phyloP scores from a whole-genome alignment of 92 coral and sea anemone species.

The Zoanthus sociatus region DNA sequence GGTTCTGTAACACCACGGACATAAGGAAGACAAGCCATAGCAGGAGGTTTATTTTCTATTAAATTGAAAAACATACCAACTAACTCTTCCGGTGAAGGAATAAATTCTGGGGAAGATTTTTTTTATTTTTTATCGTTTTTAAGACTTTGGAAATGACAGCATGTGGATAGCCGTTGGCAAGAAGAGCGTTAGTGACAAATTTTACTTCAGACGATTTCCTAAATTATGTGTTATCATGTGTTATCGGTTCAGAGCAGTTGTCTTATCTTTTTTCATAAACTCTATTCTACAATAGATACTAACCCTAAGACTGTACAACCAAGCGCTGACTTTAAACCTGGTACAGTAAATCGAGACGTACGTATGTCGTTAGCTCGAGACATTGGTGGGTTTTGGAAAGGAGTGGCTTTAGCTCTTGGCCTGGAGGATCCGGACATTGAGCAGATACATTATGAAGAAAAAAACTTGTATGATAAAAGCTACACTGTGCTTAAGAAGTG shows the following conservation, averaged over 20 bases:
- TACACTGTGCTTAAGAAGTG: slow-evolving; percentile 52
- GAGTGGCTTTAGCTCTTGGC: slow-evolving; percentile 3
- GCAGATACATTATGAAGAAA: slow-evolving; percentile 63
- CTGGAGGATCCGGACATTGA: slow-evolving; percentile 55
- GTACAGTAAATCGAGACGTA: slow-evolving; percentile 44
- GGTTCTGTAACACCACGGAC: too few relatives aligned
- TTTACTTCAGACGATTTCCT: too few relatives aligned
- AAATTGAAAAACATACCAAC: too few relatives aligned
- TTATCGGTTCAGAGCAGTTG: neutral
- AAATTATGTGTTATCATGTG: too few relatives aligned
- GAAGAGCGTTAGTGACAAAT: too few relatives aligned
- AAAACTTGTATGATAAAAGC: slow-evolving; percentile 53
- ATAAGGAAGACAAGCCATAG: too few relatives aligned
- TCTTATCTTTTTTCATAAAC: neutral
- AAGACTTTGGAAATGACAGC: too few relatives aligned
- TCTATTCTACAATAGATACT: slow-evolving; percentile 7
- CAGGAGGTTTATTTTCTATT: too few relatives aligned
- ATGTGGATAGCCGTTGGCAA: too few relatives aligned
- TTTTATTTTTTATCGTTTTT: too few relatives aligned
- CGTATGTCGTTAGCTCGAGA: slow-evolving; percentile 56
- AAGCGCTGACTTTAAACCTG: slow-evolving; percentile 22
- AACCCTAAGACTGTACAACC: neutral
- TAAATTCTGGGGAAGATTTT: too few relatives aligned
- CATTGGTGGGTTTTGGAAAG: slow-evolving; percentile 57
- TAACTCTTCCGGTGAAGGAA: too few relatives aligned